Conservation (phyloP, 2,797 vertebrate species). For the Aeoliscus strigatus region DNA sequence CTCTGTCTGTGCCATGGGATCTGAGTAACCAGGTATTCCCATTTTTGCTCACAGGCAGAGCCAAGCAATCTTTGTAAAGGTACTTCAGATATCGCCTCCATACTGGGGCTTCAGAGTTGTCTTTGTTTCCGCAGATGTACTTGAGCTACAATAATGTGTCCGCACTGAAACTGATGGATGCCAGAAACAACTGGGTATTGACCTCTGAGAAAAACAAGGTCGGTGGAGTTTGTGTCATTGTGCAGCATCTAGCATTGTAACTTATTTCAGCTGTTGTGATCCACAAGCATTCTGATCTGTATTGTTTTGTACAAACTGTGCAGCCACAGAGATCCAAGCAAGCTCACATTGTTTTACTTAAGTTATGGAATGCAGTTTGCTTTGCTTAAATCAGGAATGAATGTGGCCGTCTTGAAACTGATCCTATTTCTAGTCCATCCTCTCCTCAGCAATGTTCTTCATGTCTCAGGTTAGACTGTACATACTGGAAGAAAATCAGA, state of each 20-base stretch:
- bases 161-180: slow-evolving; percentile 86
- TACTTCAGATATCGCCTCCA: slow-evolving; percentile 16
- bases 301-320: slow-evolving; percentile 15
- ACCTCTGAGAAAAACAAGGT: slow-evolving; percentile 88
- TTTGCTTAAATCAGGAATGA: neutral
- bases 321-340: slow-evolving; percentile 6
- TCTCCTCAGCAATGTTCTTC: slow-evolving; percentile 10
- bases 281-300: slow-evolving; percentile 9
- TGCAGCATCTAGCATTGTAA: slow-evolving; percentile 20
- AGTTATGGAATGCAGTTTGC: neutral
- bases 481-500: slow-evolving; percentile 89
- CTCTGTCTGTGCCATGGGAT: slow-evolving; percentile 95
- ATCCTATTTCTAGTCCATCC: slow-evolving; percentile 10
- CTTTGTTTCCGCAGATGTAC: slow-evolving; percentile 79
- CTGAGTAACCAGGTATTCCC: slow-evolving; percentile 89
- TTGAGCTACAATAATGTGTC: slow-evolving; percentile 97
- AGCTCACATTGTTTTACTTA: slow-evolving; percentile 16
- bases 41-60: slow-evolving; percentile 9
- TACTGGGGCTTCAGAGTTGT: slow-evolving; percentile 5
- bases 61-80: slow-evolving; percentile 1
- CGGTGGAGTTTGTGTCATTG: slow-evolving; percentile 26
- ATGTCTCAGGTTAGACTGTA: slow-evolving; percentile 82
- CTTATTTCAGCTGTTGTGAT: slow-evolving; percentile 19
- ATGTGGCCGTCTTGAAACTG: neutral
- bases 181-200: slow-evolving; percentile 85